A percentile compares a stretch with the other conserved stretches of the same genome.
These are phyloP conservation scores for Cephalopachus bancanus DNA, from an alignment of 2,797 vertebrate genomes.

Conservation along the genomic window DNA sequence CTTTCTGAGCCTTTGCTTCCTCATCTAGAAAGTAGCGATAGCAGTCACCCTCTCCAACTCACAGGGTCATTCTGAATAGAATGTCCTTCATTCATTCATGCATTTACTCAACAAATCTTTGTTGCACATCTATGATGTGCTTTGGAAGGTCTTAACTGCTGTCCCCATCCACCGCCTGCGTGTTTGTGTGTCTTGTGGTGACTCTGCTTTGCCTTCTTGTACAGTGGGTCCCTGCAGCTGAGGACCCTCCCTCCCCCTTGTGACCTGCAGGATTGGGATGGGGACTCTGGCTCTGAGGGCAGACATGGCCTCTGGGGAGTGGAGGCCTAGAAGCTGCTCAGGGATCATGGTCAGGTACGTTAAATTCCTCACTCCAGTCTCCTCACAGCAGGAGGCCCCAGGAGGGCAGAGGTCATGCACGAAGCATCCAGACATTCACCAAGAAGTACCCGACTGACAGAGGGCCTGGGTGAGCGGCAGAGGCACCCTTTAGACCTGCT, in stretches of 20 bases:
- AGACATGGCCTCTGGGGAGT: not conserved
- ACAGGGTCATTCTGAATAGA: not conserved
- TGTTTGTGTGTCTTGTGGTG: not conserved
- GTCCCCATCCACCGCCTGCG: too few relatives aligned
- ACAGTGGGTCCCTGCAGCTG: not conserved
- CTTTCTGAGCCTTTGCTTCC: slow-evolving; percentile 3
- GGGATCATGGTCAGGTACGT: not conserved
- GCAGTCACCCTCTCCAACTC: not conserved
- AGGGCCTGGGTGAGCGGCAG: not conserved
- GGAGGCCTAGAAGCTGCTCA: not conserved
- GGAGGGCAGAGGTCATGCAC: not conserved
- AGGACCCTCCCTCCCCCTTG: not conserved
- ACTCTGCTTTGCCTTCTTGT: not conserved
- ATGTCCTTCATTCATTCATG: not conserved
- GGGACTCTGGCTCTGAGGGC: not conserved
- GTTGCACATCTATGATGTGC: too few relatives aligned
- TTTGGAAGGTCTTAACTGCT: not conserved
- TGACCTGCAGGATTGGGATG: not conserved
- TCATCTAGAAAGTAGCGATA: not conserved
- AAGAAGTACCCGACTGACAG: not conserved
- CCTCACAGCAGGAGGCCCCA: not conserved
- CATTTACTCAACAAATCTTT: too few relatives aligned
- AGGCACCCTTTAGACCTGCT: not conserved
- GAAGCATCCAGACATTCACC: not conserved
- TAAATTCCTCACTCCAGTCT: not conserved